A percentile compares a stretch with the other conserved stretches of the same genome.
Evolutionary conservation across 2,888 invertebrate genomes (phyloP).

Genomic region (Diarsia dahlii): DNA sequence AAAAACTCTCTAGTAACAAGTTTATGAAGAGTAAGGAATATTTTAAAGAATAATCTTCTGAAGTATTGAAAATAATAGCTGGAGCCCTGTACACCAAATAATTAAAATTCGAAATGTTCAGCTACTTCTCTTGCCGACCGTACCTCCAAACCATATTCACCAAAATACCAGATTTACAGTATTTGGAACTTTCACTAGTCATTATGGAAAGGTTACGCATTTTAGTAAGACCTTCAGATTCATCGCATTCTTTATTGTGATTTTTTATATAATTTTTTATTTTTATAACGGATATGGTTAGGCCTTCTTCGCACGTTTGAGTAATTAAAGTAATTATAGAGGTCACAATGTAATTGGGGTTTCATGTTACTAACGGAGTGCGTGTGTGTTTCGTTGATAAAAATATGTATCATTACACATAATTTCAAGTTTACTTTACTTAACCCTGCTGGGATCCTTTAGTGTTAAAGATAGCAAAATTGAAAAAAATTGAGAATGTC

Average conservation of each 20-base stretch:
- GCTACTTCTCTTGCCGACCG: no score
- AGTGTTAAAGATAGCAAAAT: no score
- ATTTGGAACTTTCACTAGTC: neutral
- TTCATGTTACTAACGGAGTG: neutral
- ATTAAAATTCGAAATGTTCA: no score
- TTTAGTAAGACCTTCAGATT: slow-evolving; percentile 28
- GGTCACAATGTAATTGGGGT: slow-evolving; percentile 20
- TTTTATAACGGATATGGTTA: slow-evolving; percentile 34
- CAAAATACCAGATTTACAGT: neutral
- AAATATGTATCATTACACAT: slow-evolving; percentile 8
- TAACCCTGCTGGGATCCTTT: no score
- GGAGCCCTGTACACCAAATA: no score
- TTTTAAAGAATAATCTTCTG: no score
- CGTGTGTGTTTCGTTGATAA: slow-evolving; percentile 1
- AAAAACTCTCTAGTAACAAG: no score
- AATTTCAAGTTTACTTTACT: no score
- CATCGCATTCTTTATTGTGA: neutral
- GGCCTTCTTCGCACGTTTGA: slow-evolving; percentile 42
- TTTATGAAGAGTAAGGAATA: no score
- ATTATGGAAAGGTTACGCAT: slow-evolving; percentile 1
- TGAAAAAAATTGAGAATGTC: no score
- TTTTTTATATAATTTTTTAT: slow-evolving; percentile 5
- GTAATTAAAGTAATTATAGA: slow-evolving; percentile 41
- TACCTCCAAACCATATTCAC: neutral
- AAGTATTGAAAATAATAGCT: no score